A percentile compares a stretch with the other conserved stretches of the same genome.
Conservation (phyloP, 2,797 vertebrate genomes). For the Sebastes taczanowskii region DNA sequence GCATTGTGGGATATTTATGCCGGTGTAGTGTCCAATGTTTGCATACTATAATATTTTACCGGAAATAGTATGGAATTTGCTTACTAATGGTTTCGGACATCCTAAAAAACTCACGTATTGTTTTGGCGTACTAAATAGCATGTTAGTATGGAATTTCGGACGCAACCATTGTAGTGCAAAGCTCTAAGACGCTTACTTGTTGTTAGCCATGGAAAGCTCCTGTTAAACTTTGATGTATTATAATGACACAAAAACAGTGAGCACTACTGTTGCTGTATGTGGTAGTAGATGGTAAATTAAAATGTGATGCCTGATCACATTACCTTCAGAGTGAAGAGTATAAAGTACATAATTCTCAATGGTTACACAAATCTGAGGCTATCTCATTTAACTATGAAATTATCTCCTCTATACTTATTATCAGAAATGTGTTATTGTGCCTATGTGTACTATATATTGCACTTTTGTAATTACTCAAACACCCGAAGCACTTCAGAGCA, state of each 20-base stretch:
- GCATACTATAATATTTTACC: too few species aligned
- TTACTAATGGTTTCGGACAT: too few species aligned
- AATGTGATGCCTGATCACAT: background rate
- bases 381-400: background rate
- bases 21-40: too few species aligned
- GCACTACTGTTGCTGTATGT: background rate
- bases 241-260: conserved; percentile 4
- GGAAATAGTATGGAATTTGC: too few species aligned
- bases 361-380: conserved; percentile 15
- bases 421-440: background rate
- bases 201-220: conserved; percentile 8
- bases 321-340: background rate
- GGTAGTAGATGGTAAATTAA: background rate
- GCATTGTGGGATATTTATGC: too few species aligned
- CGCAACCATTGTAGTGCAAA: background rate
- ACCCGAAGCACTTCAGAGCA: background rate
- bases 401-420: background rate
- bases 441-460: conserved; percentile 1
- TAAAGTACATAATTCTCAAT: background rate
- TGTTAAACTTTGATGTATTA: conserved; percentile 14
- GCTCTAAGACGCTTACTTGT: conserved; percentile 11
- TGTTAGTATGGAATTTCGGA: too few species aligned
- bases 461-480: conserved; percentile 13
- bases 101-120: too few species aligned
- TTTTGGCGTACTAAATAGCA: too few species aligned